A percentile compares a stretch with the other conserved stretches of the same genome.
Evolutionary conservation across 2,797 vertebrate genomes (phyloP).

Genomic region (Cercopithecus hamlyni): DNA sequence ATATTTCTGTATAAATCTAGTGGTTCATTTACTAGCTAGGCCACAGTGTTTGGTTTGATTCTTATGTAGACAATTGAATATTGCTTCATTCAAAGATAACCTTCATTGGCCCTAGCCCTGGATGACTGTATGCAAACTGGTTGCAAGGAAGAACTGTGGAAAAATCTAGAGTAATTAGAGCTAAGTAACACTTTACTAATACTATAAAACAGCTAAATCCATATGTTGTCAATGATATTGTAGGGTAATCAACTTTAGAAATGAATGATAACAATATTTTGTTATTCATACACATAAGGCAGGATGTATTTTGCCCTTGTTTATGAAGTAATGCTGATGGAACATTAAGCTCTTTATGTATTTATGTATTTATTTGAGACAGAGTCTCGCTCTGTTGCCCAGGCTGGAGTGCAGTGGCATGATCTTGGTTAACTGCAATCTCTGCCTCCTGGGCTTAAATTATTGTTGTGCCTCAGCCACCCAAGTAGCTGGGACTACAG

Average conservation of each 20-base stretch:
- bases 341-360: background rate
- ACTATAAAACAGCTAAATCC: background rate
- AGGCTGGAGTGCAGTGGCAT: background rate
- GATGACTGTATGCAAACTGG: background rate
- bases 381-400: background rate
- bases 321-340: background rate
- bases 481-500: background rate
- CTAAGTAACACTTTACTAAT: background rate
- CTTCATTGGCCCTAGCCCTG: background rate
- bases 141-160: background rate
- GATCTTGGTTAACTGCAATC: background rate
- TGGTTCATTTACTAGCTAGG: background rate
- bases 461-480: background rate
- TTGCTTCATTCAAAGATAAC: background rate
- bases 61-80: background rate
- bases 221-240: background rate
- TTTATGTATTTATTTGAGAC: background rate
- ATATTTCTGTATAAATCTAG: slow-evolving; percentile 3
- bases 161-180: background rate
- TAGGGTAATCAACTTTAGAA: background rate
- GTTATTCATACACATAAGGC: background rate
- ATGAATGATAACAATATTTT: slow-evolving; percentile 4
- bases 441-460: background rate
- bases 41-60: background rate
- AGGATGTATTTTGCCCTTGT: background rate